Percentiles rank a stretch among this genome's conserved stretches.
These are phyloP conservation scores for Scaptomyza cyrtandrae DNA, from an alignment of 2,888 invertebrate species.

Conservation along the genomic window DNA sequence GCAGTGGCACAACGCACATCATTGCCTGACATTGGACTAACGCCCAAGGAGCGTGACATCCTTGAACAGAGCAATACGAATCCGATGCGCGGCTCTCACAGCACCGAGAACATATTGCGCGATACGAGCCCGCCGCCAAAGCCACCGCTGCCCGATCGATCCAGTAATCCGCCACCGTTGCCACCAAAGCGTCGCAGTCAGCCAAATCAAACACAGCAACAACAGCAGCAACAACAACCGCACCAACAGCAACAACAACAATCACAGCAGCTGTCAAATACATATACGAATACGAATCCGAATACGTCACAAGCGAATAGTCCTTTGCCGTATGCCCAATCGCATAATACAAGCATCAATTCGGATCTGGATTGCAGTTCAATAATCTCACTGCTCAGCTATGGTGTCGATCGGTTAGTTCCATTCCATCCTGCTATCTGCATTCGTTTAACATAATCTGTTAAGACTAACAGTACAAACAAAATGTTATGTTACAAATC, in stretches of 20 bases:
- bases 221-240: conserved; percentile 24
- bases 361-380: conserved; percentile 82
- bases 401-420: conserved; percentile 87
- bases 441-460: too few relatives aligned
- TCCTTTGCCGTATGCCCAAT: conserved; percentile 83
- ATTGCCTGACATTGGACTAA: conserved; percentile 92
- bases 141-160: conserved; percentile 93
- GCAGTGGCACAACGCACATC: conserved; percentile 88
- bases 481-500: too few relatives aligned
- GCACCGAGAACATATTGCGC: conserved; percentile 91
- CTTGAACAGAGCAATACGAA: conserved; percentile 85
- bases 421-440: background rate
- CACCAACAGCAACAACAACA: conserved; percentile 21
- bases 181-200: conserved; percentile 89
- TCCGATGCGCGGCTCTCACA: conserved; percentile 91
- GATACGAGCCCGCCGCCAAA: conserved; percentile 93
- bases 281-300: conserved; percentile 18
- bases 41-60: conserved; percentile 87
- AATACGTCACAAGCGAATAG: conserved; percentile 60
- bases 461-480: background rate
- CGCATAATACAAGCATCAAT: conserved; percentile 81
- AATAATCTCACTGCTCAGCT: conserved; percentile 87
- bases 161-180: conserved; percentile 89
- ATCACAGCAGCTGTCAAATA: conserved; percentile 9
- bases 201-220: conserved; percentile 51